Base-by-base conservation (phyloP, 2,888 invertebrate species). In the Molorchus minor region DNA sequence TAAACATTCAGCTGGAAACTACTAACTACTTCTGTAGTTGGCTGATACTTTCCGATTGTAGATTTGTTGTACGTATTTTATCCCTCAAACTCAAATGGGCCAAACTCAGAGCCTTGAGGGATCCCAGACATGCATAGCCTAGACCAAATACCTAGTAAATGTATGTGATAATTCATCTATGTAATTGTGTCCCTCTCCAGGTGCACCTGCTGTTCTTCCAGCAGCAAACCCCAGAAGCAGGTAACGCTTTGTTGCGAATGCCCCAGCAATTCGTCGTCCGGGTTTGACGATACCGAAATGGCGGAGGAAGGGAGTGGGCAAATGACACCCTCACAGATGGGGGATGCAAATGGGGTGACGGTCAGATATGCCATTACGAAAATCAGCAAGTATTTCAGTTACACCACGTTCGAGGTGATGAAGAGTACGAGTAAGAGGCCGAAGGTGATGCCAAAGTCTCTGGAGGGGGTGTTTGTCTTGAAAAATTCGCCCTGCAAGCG, bases 321-420 rank as follows among this genome's bases (percentile, higher is more conserved):
- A 8, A 29, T 19, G 4, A 8, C 5, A 7, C 15, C 8, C 7
- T 15, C n/a, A 1, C 13, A 15, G 7, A 15, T 15, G n/a, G 61
- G 60, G 12, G 62, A 66, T 19, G 25, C 20, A 1, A 44, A 46
- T 12, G 38, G 38, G 10, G 19, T 20, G n/a, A 55, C 69, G 55
- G 65, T 75, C 3, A 59, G 75, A 56, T 79, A 78, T 56, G 77
- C 79, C 8, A 71, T 77, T 7, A 77, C 78, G 1, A 76, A 75
- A 64, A 78, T 79, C 12, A 74, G 76, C 0, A 73, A 74, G 46
- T 79, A 73, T 58, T 58, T 60, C 17, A 71, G 72, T 56, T 79
- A 73, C 54, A 78, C 79, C 2, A 77, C 77, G 1, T 79, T 74
- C 53, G 78, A 79, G 65, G 72, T 79, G 7, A 72, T 78, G 75